Base-by-base conservation (phyloP, 2,888 invertebrate genomes). In the Malthinus seriepunctatus region DNA sequence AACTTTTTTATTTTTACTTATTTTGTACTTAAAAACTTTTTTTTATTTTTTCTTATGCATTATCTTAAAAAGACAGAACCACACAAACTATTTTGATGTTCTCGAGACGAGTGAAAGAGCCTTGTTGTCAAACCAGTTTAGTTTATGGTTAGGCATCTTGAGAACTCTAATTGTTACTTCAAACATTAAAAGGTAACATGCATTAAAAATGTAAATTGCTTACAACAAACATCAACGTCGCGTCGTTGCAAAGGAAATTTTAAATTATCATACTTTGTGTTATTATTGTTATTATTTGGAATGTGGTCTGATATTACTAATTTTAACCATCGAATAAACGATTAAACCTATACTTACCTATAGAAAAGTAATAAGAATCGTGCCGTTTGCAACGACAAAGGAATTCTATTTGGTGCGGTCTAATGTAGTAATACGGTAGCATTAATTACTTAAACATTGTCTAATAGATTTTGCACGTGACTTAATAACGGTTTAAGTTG, bases 401-500 rank as follows among this genome's bases (percentile, higher is more conserved):
- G 56, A 56, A 49, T 61, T 56, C 51, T 32, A 53, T 42, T 38
- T 53, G 53, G 49, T 35, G 44, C 44, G 52, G 39, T 49, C 46
- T 56, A 61, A 45, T 52, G 51, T 44, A 33, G 46, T 48, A 15
- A 31, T 56, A 49, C 56, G 52, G 61, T 59, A 53, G 63, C 63
- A 65, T 65, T 65, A 65, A 62, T 67, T 64, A 65, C 55, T 57
- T 44, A 56, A 63, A 64, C 62, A 65, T 65, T 67, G 59, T 53
- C 51, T 60, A 60, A 62, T 64, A 64, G 65, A 66, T 63, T 64
- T 65, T 64, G 65, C 63, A 67, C 67, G 67, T 67, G 67, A 64
- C 65, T 63, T 52, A 44, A 57, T 64, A 66, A 66, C 64, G 64
- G 66, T 64, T 56, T 33, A 63, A 51, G 60, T 51, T 51, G 60